These are phyloP conservation scores for Drosophila nigromelanica DNA, from an alignment of 1,140 invertebrate species.

Conservation along the genomic window DNA sequence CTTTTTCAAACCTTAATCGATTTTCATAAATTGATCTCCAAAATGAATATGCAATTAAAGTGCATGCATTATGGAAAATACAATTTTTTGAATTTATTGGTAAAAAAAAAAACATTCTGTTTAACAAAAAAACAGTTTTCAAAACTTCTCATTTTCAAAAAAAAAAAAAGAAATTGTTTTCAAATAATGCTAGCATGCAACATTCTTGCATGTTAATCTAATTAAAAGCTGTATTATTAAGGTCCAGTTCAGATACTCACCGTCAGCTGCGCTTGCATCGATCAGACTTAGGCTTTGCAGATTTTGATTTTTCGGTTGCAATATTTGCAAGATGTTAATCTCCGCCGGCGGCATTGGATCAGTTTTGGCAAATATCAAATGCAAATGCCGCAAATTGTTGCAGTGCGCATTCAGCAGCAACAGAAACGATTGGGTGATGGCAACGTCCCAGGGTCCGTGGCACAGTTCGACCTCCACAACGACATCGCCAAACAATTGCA, in stretches of 20 bases:
- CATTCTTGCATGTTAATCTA: too few relatives aligned
- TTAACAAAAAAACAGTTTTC: too few relatives aligned
- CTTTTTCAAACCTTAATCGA: too few relatives aligned
- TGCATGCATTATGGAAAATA: too few relatives aligned
- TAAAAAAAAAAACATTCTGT: too few relatives aligned
- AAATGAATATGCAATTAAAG: too few relatives aligned
- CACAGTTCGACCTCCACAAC: conserved; percentile 57
- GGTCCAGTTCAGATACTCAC: conserved; percentile 3
- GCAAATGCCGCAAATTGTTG: conserved; percentile 41
- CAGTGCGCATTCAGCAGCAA: conserved; percentile 40
- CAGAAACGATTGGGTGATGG: conserved; percentile 48
- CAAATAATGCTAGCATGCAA: too few relatives aligned
- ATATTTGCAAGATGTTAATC: conserved; percentile 33
- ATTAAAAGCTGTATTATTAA: too few relatives aligned
- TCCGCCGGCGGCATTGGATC: conserved; percentile 15
- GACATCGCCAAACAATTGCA: conserved; percentile 44
- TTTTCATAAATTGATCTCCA: too few relatives aligned
- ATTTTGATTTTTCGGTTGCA: conserved; percentile 32
- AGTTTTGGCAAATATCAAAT: conserved; percentile 58
- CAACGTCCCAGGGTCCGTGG: conserved; percentile 60
- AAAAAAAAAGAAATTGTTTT: too few relatives aligned
- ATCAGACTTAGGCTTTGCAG: conserved; percentile 54
- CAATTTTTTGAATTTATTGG: too few relatives aligned
- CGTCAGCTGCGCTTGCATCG: conserved; percentile 52
- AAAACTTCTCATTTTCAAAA: too few relatives aligned